A percentile compares a stretch with the other conserved stretches of the same genome.
Evolutionary conservation across 2,888 invertebrate species (phyloP).

Genomic region (Eumacrocentrus americanus): DNA sequence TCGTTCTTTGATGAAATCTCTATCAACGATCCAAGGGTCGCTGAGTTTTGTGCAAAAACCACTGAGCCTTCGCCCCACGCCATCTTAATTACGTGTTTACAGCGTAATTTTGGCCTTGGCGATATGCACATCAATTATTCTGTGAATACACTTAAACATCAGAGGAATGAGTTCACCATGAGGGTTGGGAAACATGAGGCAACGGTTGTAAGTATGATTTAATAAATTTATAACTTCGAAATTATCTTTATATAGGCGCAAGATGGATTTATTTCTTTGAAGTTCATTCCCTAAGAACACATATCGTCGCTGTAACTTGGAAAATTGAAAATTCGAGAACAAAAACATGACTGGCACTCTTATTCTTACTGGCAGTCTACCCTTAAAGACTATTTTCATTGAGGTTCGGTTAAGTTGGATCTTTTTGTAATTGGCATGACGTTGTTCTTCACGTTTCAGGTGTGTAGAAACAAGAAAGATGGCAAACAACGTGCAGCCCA

Average conservation of each 20-base stretch:
- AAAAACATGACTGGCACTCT: too few relatives aligned
- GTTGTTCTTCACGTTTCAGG: conserved; percentile 37
- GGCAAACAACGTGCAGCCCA: conserved; percentile 97
- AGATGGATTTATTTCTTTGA: background rate
- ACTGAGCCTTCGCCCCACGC: conserved; percentile 96
- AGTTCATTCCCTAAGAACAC: too few relatives aligned
- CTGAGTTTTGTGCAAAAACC: conserved; percentile 94
- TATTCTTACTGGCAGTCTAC: too few relatives aligned
- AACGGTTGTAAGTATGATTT: conserved; percentile 69
- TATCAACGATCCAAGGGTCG: conserved; percentile 92
- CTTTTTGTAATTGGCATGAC: too few relatives aligned
- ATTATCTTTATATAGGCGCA: conserved; percentile 62
- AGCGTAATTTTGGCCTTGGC: conserved; percentile 89
- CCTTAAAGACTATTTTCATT: too few relatives aligned
- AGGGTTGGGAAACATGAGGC: conserved; percentile 91
- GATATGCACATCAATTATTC: conserved; percentile 88
- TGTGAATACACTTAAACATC: conserved; percentile 85
- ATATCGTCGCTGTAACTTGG: too few relatives aligned
- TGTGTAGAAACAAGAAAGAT: conserved; percentile 95
- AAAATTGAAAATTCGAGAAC: too few relatives aligned
- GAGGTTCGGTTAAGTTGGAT: too few relatives aligned
- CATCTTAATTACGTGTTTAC: conserved; percentile 88
- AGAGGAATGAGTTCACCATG: conserved; percentile 94
- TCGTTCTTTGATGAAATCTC: conserved; percentile 89
- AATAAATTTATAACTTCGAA: too few relatives aligned